Percentiles rank a stretch among this genome's conserved stretches.
Conservation (phyloP, 2,797 vertebrate species). For the Merluccius polli region DNA sequence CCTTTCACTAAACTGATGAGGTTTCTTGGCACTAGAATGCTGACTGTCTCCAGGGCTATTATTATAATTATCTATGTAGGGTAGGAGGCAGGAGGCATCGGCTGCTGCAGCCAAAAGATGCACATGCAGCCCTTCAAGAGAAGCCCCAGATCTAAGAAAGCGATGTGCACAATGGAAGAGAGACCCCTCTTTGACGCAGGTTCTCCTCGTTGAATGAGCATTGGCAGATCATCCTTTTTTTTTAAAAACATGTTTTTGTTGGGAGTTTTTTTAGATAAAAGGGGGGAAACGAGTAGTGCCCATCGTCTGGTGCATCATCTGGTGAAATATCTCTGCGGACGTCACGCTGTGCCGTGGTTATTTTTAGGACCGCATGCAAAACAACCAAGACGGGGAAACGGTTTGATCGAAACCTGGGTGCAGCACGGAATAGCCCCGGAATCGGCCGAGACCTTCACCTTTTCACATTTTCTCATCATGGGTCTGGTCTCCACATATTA, state of each 20-base stretch:
- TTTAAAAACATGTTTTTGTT: too few species aligned
- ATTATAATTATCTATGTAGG: conserved; percentile 25
- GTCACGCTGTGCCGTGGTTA: neutral
- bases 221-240: too few species aligned
- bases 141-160: conserved; percentile 10
- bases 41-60: conserved; percentile 11
- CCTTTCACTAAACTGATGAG: conserved; percentile 4
- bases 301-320: neutral
- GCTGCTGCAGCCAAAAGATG: conserved; percentile 13
- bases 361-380: neutral
- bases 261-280: too few species aligned
- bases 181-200: neutral
- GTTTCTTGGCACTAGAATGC: conserved; percentile 1
- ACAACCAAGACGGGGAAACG: neutral
- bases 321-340: neutral
- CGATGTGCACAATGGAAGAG: neutral
- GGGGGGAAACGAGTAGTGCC: neutral
- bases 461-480: neutral
- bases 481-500: neutral
- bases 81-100: neutral
- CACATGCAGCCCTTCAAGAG: conserved; percentile 2
- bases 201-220: neutral
- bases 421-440: neutral
- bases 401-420: neutral
- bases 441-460: neutral